Evolutionary conservation across 1,140 invertebrate genomes (phyloP).

Genomic region (Hyposmocoma kahamanoa): DNA sequence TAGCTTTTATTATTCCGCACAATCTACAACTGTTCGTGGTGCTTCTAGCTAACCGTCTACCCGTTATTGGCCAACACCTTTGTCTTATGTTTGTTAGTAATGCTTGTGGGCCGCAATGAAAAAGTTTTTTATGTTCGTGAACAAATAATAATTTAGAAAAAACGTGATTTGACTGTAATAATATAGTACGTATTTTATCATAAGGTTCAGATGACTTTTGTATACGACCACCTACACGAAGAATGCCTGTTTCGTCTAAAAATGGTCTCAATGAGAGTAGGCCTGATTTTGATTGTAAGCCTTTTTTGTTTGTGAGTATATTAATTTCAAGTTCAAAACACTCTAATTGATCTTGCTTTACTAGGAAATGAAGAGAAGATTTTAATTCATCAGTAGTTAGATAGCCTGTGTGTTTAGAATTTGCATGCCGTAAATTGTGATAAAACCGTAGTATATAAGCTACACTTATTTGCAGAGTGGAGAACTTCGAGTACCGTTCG

Average conservation of each 20-base stretch:
- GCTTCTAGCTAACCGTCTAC: neutral
- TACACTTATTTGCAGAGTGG: neutral
- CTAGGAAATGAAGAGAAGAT: neutral
- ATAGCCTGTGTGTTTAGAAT: neutral
- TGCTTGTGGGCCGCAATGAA: conserved; percentile 3
- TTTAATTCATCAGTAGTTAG: conserved; percentile 3
- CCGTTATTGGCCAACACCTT: neutral
- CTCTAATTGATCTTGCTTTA: neutral
- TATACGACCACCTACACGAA: conserved; percentile 6
- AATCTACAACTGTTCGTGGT: conserved; percentile 2
- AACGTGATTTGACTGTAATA: conserved; percentile 5
- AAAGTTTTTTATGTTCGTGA: neutral
- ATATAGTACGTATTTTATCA: conserved; percentile 8
- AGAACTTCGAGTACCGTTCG: conserved; percentile 10
- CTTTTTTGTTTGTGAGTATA: neutral
- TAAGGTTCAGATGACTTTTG: neutral
- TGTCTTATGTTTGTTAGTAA: neutral
- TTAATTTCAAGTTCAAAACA: conserved; percentile 1
- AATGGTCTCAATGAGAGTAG: conserved; percentile 1
- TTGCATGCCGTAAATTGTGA: neutral
- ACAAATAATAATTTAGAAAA: conserved; percentile 9
- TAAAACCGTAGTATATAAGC: conserved; percentile 3
- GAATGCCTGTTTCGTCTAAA: conserved; percentile 1
- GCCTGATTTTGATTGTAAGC: conserved; percentile 1
- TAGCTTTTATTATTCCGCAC: conserved; percentile 3